Evolutionary conservation across 2,113 vertebrate genomes (phyloP), one percentile per base, ranked within the genome.

Genomic region (Phalacrocorax aristotelis): DNA sequence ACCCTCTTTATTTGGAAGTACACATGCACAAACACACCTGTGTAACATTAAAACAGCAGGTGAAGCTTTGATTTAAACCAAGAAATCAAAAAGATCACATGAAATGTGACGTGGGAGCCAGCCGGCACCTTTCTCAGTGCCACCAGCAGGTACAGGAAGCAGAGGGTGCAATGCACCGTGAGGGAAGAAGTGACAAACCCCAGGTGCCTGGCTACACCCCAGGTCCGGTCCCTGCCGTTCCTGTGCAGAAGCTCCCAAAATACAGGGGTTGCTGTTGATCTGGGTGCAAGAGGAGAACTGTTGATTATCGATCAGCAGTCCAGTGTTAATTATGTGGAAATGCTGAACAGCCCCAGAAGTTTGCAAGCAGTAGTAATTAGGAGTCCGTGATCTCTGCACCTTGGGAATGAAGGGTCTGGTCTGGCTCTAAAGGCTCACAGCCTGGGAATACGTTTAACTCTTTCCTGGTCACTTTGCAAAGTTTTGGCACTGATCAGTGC

Each of bases 321-420:
- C 52, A 29, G 32, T 48, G 81, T 66, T 88, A 80, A 77, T 91
- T 64, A 81, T 49, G 61, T 22, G 10, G 54, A 89, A 89, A 95
- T 72, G 91, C 6, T 91, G 75, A 70, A 74, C 75, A 96, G 62
- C 42, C 66, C 42, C 46, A 32, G 38, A 85, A 93, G 58, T 96
- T 90, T 90, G 68, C 71, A 54, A 94, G 84, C 55, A 61, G 54
- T 66, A 89, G 52, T 87, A 91, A 91, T 87, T 82, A 76, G 88
- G 57, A 91, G n/a, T 25, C 75, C 62, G 52, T 91, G 81, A 91
- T 94, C 81, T 91, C 11, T 3, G 80, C 65, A 87, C 36, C 49
- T 82, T 76, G 70, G 81, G 89, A 93, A 94, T 71, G 58, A 91
- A 69, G 3, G 20, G 55, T 78, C 62, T 85, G 66, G 54, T 58